A percentile compares a stretch with the other conserved stretches of the same genome.
These are phyloP conservation scores for Cynocephalus volans DNA, from an alignment of 2,113 vertebrate species.

Conservation along the genomic window DNA sequence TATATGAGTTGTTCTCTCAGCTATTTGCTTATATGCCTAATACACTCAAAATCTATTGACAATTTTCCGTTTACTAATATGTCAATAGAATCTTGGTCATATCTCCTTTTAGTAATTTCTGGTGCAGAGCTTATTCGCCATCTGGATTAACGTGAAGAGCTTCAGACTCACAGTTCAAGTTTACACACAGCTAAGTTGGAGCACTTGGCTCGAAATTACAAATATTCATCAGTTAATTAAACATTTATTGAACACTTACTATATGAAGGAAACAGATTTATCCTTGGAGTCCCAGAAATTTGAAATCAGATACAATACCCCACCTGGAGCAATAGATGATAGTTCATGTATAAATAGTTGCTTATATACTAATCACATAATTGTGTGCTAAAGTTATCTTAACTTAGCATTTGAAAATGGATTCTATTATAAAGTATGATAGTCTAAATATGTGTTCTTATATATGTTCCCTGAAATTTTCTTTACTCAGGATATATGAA, in stretches of 20 bases:
- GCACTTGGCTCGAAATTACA: slow-evolving; percentile 56
- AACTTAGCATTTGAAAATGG: slow-evolving; percentile 61
- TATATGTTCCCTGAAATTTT: slow-evolving; percentile 55
- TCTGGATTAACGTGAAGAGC: slow-evolving; percentile 60
- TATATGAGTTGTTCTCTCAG: not conserved
- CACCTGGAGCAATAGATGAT: not conserved
- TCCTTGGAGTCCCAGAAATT: not conserved
- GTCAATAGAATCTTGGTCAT: slow-evolving; percentile 42
- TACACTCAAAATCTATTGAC: not conserved
- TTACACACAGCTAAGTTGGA: slow-evolving; percentile 59
- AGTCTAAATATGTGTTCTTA: slow-evolving; percentile 70
- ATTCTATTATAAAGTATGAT: slow-evolving; percentile 53
- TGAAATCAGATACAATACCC: not conserved
- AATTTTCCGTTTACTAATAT: slow-evolving; percentile 45
- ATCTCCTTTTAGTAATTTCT: slow-evolving; percentile 60
- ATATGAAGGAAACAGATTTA: slow-evolving; percentile 18
- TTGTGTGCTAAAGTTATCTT: slow-evolving; percentile 70
- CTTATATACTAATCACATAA: not conserved
- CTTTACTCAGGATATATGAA: slow-evolving; percentile 73
- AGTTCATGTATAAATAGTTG: not conserved
- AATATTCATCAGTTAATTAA: slow-evolving; percentile 56
- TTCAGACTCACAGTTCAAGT: slow-evolving; percentile 39
- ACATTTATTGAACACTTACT: slow-evolving; percentile 16
- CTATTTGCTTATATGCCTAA: not conserved
- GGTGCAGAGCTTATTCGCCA: slow-evolving; percentile 67